phyloP scores from a whole-genome alignment of 2,797 vertebrate species.

The Poecilia gillii region DNA sequence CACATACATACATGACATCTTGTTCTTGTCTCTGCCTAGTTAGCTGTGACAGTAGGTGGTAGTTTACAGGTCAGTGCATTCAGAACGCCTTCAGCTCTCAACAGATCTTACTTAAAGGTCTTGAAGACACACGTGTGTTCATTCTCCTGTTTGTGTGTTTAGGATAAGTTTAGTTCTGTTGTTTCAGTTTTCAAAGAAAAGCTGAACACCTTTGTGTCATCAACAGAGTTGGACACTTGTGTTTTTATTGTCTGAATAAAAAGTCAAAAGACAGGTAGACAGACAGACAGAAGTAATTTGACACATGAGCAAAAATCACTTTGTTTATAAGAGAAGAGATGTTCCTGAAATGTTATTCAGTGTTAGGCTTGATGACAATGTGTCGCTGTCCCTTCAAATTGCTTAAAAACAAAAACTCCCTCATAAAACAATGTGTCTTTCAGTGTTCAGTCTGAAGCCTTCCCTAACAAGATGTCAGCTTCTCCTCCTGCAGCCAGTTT shows the following conservation, averaged over 20 bases:
- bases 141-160: slow-evolving; percentile 1
- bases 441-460: neutral
- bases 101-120: slow-evolving; percentile 11
- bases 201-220: neutral
- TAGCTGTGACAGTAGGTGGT: slow-evolving; percentile 4
- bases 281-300: slow-evolving; percentile 6
- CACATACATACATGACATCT: slow-evolving; percentile 19
- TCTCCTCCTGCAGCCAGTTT: neutral
- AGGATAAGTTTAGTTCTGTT: neutral
- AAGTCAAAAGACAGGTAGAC: neutral
- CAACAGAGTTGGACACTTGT: neutral
- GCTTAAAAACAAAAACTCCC: slow-evolving; percentile 7
- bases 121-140: neutral
- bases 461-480: slow-evolving; percentile 13
- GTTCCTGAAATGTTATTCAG: slow-evolving; percentile 5
- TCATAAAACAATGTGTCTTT: slow-evolving; percentile 41
- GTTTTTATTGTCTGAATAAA: neutral
- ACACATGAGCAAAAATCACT: neutral
- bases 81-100: slow-evolving; percentile 16
- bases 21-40: slow-evolving; percentile 12
- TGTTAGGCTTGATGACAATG: neutral
- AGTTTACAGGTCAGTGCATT: slow-evolving; percentile 40
- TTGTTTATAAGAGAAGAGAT: neutral
- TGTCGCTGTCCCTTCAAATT: neutral
- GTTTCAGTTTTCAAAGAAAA: neutral